Percentiles rank a stretch among this genome's conserved stretches.
Evolutionary conservation across 2,888 invertebrate genomes (phyloP).

Genomic region (Synanthedon tipuliformis): DNA sequence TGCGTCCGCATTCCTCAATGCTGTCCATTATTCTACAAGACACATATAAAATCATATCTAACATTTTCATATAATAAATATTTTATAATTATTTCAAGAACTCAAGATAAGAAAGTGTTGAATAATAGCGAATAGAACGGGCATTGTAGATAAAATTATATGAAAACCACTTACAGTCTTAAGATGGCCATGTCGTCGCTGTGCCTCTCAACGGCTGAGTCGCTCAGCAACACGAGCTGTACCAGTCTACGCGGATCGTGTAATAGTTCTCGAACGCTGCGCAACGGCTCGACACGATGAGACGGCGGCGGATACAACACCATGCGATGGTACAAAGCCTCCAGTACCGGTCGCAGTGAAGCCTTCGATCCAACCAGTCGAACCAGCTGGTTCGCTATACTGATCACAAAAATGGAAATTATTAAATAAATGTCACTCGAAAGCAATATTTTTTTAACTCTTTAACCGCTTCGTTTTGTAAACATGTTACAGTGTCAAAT

Average conservation of each 20-base stretch:
- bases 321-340: conserved; percentile 94
- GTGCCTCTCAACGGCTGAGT: conserved; percentile 65
- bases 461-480: no score
- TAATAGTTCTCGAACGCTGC: conserved; percentile 84
- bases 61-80: no score
- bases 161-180: conserved; percentile 73
- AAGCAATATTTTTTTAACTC: no score
- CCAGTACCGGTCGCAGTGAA: conserved; percentile 89
- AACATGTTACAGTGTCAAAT: not conserved
- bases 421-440: not conserved
- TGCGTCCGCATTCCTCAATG: conserved; percentile 91
- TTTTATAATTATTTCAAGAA: no score
- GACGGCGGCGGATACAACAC: conserved; percentile 87
- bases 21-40: conserved; percentile 84
- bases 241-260: conserved; percentile 83
- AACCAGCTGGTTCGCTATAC: conserved; percentile 90
- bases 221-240: conserved; percentile 78
- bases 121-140: not conserved
- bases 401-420: conserved; percentile 24
- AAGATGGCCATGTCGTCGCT: conserved; percentile 86
- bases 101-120: no score
- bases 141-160: not conserved
- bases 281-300: conserved; percentile 86
- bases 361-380: conserved; percentile 89
- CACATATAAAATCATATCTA: no score